Evolutionary conservation across 2,797 vertebrate species (phyloP), one percentile per base, ranked within the genome.

Genomic region (Sphaeramia orbicularis): DNA sequence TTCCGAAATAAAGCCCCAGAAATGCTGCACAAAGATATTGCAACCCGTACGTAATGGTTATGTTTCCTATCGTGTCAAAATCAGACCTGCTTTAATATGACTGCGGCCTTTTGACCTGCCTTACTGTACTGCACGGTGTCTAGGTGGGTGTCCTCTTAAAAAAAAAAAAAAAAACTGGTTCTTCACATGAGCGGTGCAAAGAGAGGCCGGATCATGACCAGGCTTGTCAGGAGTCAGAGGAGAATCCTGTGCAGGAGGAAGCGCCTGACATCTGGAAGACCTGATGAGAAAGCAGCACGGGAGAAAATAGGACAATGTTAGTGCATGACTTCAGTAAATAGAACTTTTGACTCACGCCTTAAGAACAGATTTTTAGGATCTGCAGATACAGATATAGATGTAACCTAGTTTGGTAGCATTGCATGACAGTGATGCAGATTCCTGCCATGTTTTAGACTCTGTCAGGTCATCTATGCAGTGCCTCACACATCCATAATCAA

Each of bases 211-310:
- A 74, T 89, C 89, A 79, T 83, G 87, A 87, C 83, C 37, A 76
- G 81, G 76, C 84, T 84, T 89, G 87, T 79, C 76, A 65, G 59
- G 60, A 84, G 79, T 77, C 63, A 65, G 64, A 65, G 51, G 68
- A 80, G 71, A 86, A 78, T 55, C 67, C 65, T 81, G 58, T 60
- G 56, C 67, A 45, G 58, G 38, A 40, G 47, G 55, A 81, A 56
- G 49, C 11, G 12, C 50, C 74, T 74, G 72, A 84, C 78, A 86
- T 76, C 74, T 71, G 69, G 62, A 74, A 69, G 73, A 77, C 71
- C 65, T 52, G 78, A 67, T 65, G 76, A 78, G 60, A 69, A 71
- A 75, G 47, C 47, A 43, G 51, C 24, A 48, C 19, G 48, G 48
- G 65, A 71, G 30, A 49, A 81, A 74, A 61, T 37, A 15, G 38